Conservation (phyloP, 2,113 vertebrate species). For the Cavia aperea region DNA sequence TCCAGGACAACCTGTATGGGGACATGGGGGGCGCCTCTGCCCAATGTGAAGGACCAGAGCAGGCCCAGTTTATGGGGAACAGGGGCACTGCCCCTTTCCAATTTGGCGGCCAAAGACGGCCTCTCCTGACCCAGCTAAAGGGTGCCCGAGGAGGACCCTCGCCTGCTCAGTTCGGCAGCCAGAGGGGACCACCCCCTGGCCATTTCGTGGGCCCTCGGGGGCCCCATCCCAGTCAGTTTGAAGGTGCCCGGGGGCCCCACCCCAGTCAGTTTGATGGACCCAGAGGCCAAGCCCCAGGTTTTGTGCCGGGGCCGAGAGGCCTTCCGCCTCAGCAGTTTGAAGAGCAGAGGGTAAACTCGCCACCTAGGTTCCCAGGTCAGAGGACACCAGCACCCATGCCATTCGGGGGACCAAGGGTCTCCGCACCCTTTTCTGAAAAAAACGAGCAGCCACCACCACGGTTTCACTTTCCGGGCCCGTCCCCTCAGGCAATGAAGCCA, state of each 20-base stretch:
- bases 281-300: constrained; percentile 71
- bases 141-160: constrained; percentile 75
- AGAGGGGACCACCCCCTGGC: constrained; percentile 77
- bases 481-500: constrained; percentile 74
- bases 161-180: constrained; percentile 81
- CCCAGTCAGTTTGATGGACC: constrained; percentile 76
- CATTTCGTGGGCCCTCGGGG: constrained; percentile 85
- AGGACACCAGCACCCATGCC: constrained; percentile 61
- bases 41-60: constrained; percentile 75
- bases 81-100: constrained; percentile 71
- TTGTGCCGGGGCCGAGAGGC: constrained; percentile 83
- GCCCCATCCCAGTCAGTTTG: constrained; percentile 73
- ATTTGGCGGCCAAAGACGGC: constrained; percentile 76
- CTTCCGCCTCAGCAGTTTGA: constrained; percentile 73
- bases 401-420: constrained; percentile 48
- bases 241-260: constrained; percentile 72
- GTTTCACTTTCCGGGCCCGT: constrained; percentile 79
- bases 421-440: constrained; percentile 73
- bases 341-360: constrained; percentile 73
- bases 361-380: constrained; percentile 73
- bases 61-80: constrained; percentile 77
- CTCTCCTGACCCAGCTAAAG: constrained; percentile 76
- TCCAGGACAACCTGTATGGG: constrained; percentile 78
- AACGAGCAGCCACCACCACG: constrained; percentile 72
- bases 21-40: constrained; percentile 78